phyloP scores from a whole-genome alignment of 2,797 vertebrate genomes.

The Epinephelus awoara region DNA sequence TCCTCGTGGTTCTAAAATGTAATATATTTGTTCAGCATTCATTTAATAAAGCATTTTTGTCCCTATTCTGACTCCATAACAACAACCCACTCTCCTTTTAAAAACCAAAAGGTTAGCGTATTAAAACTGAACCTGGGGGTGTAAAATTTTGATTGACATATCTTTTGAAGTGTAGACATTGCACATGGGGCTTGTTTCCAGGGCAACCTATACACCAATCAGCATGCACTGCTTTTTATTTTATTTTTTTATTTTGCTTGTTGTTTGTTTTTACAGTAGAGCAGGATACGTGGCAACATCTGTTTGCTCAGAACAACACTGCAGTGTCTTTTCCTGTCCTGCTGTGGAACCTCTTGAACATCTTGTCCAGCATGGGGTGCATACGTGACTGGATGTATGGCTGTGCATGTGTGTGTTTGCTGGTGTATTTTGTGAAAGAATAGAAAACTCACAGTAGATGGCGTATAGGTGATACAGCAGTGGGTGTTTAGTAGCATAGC shows the following conservation, averaged over 20 bases:
- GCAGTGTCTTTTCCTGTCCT: background rate
- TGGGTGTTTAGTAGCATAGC: background rate
- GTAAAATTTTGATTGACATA: slow-evolving; percentile 38
- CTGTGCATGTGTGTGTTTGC: background rate
- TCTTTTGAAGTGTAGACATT: slow-evolving; percentile 48
- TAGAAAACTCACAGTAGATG: background rate
- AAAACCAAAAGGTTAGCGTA: slow-evolving; percentile 23
- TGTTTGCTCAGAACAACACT: background rate
- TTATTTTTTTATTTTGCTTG: too few species aligned
- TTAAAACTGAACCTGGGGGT: slow-evolving; percentile 42
- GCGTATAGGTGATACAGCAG: background rate
- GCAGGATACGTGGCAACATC: too few species aligned
- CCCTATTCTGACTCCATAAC: too few species aligned
- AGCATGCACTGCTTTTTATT: too few species aligned
- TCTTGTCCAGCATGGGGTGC: background rate
- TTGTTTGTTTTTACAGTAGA: too few species aligned
- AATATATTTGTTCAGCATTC: too few species aligned
- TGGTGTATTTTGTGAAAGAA: background rate
- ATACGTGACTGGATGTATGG: background rate
- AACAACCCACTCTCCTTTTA: background rate
- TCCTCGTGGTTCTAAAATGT: too few species aligned
- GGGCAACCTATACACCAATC: slow-evolving; percentile 48
- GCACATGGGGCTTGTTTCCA: slow-evolving; percentile 61
- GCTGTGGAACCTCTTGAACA: background rate
- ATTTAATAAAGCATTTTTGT: too few species aligned